Conservation (phyloP, 2,888 invertebrate species). For the Andrena trimmerana region DNA sequence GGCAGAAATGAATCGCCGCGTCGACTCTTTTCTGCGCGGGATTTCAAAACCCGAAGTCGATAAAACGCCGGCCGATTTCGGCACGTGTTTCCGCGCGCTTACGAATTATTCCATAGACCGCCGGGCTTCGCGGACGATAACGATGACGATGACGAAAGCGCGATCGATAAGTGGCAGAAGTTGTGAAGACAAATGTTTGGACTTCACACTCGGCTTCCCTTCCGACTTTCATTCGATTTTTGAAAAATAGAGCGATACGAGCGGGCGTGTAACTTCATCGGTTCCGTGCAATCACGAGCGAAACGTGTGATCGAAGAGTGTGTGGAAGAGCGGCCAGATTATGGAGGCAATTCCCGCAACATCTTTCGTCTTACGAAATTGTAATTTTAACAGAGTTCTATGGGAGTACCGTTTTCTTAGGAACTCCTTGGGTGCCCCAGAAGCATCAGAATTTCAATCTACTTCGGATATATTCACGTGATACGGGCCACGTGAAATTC, state of each 20-base stretch:
- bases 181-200: not conserved
- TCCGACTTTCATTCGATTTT: not conserved
- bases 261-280: not conserved
- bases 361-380: no score
- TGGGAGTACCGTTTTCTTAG: no score
- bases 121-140: slow-evolving; percentile 17
- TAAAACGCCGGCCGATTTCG: not conserved
- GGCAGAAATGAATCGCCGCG: not conserved
- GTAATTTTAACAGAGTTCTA: no score
- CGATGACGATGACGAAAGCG: not conserved
- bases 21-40: not conserved
- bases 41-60: slow-evolving; percentile 6
- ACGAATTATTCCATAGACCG: not conserved
- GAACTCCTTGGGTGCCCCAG: no score
- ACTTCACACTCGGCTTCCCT: slow-evolving; percentile 24
- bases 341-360: not conserved
- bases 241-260: not conserved
- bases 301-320: slow-evolving; percentile 18
- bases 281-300: not conserved
- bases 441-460: no score
- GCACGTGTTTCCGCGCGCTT: not conserved
- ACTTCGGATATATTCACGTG: no score
- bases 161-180: slow-evolving; percentile 26
- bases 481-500: no score
- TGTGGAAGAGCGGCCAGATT: not conserved